Evolutionary conservation across 2,888 invertebrate species (phyloP).

Genomic region (Drosophila buzzatii): DNA sequence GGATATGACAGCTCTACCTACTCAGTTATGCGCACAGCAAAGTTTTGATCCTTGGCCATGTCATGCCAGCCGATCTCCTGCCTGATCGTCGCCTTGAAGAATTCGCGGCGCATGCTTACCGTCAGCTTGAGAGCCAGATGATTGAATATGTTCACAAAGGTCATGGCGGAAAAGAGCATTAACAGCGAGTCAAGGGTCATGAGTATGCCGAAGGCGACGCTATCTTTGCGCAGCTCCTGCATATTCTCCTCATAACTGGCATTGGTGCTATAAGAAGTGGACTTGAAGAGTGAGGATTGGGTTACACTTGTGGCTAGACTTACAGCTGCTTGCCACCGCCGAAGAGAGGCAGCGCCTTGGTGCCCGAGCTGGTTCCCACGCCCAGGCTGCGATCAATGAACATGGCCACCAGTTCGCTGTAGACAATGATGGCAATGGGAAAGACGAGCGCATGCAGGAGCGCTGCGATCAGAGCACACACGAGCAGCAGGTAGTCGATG

Average conservation of each 20-base stretch:
- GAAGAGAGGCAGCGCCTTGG: slow-evolving; percentile 87
- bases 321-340: slow-evolving; percentile 88
- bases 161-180: slow-evolving; percentile 88
- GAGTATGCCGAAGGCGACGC: slow-evolving; percentile 88
- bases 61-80: slow-evolving; percentile 92
- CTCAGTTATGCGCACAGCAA: slow-evolving; percentile 91
- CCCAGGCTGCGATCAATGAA: slow-evolving; percentile 88
- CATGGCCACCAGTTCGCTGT: slow-evolving; percentile 89
- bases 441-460: slow-evolving; percentile 87
- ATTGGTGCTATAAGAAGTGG: slow-evolving; percentile 84
- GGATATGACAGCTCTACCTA: slow-evolving; percentile 81
- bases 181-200: slow-evolving; percentile 86
- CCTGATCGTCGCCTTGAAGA: slow-evolving; percentile 88
- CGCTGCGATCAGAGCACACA: slow-evolving; percentile 87
- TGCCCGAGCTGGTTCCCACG: slow-evolving; percentile 87
- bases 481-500: slow-evolving; percentile 86
- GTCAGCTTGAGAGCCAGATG: slow-evolving; percentile 87
- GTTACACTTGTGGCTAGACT: slow-evolving; percentile 19
- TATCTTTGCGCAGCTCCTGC: slow-evolving; percentile 87
- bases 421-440: slow-evolving; percentile 89
- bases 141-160: slow-evolving; percentile 89
- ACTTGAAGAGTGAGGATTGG: neutral
- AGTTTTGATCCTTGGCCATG: slow-evolving; percentile 89
- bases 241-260: slow-evolving; percentile 87
- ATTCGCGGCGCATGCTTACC: slow-evolving; percentile 87